phyloP scores from a whole-genome alignment of 2,113 vertebrate genomes.

The Erinaceus europaeus region DNA sequence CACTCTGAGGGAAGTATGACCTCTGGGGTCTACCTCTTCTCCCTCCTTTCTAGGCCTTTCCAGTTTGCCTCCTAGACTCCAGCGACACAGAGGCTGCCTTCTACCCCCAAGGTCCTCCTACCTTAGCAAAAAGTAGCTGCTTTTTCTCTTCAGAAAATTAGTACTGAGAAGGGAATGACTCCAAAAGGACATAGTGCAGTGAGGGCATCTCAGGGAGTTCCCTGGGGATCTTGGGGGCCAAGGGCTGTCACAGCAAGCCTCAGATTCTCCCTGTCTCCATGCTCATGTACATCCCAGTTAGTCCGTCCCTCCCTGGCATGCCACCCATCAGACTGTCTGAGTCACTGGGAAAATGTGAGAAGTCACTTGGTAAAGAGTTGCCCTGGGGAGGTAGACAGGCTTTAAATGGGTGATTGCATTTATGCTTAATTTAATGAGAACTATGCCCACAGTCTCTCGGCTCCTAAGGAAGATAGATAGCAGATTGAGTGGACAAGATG shows the following conservation, averaged over 20 bases:
- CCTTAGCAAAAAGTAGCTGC: background rate
- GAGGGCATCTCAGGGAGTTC: background rate
- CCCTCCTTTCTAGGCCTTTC: background rate
- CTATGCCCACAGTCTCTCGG: constrained; percentile 14
- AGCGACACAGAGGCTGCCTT: background rate
- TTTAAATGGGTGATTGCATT: constrained; percentile 71
- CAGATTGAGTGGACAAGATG: constrained; percentile 49
- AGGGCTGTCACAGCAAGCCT: background rate
- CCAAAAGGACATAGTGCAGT: background rate
- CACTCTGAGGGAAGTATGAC: background rate
- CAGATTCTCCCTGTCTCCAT: background rate
- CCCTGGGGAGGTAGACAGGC: constrained; percentile 72
- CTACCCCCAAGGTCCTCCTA: background rate
- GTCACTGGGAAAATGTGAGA: constrained; percentile 69
- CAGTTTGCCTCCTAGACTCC: background rate
- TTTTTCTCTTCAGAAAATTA: constrained; percentile 2
- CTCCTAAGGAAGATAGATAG: constrained; percentile 39
- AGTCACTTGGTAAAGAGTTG: constrained; percentile 42
- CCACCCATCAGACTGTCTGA: constrained; percentile 45
- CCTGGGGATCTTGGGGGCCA: background rate
- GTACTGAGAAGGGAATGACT: background rate
- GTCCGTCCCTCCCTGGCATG: constrained; percentile 40
- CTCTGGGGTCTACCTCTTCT: background rate
- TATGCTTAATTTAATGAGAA: constrained; percentile 68
- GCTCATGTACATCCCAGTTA: too few relatives aligned